phyloP scores from a whole-genome alignment of 2,797 vertebrate genomes.

The Anguilla marmorata region DNA sequence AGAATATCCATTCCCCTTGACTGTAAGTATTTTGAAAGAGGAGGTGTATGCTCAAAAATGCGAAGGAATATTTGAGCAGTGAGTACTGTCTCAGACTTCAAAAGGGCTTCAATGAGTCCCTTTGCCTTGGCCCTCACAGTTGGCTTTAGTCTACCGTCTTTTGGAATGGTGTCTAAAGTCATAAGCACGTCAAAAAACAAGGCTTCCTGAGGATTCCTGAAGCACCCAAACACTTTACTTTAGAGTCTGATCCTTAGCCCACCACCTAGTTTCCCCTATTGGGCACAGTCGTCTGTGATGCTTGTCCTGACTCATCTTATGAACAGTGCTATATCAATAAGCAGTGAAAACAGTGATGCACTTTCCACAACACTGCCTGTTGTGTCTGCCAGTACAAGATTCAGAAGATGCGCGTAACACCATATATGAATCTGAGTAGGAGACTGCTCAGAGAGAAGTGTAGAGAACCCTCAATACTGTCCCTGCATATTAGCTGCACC shows the following conservation, averaged over 20 bases:
- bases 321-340: too few species aligned
- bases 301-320: constrained; percentile 32
- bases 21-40: constrained; percentile 44
- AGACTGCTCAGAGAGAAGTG: too few species aligned
- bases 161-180: constrained; percentile 13
- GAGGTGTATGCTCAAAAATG: constrained; percentile 32
- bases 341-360: too few species aligned
- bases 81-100: constrained; percentile 34
- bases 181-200: constrained; percentile 34
- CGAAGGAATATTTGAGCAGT: constrained; percentile 23
- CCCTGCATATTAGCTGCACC: too few species aligned
- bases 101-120: constrained; percentile 22
- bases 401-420: too few species aligned
- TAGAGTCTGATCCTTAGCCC: constrained; percentile 41
- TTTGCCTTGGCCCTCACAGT: constrained; percentile 31
- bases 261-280: constrained; percentile 39
- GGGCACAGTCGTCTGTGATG: constrained; percentile 32
- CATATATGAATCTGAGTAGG: too few species aligned
- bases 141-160: constrained; percentile 9
- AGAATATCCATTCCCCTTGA: constrained; percentile 34
- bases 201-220: constrained; percentile 33
- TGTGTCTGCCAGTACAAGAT: too few species aligned
- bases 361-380: too few species aligned
- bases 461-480: too few species aligned
- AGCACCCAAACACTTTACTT: constrained; percentile 39